A percentile compares a stretch with the other conserved stretches of the same genome.
Evolutionary conservation across 2,113 vertebrate species (phyloP).

Genomic region (Chlorodrepanis virens): DNA sequence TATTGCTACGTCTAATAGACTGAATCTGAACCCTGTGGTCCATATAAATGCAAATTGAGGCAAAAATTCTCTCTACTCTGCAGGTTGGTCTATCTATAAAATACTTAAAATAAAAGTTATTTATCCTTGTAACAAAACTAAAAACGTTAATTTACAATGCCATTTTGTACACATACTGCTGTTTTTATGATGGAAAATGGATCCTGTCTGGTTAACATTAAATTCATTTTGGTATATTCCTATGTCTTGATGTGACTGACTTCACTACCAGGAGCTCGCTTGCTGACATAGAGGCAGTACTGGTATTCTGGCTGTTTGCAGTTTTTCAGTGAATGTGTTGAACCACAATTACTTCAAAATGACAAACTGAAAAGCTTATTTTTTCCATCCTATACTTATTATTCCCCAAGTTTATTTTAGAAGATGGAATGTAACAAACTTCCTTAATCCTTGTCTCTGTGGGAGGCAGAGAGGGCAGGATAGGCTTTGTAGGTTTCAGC

Average conservation of each 20-base stretch:
- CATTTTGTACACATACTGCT: background rate
- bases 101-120: background rate
- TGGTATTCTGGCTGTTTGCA: background rate
- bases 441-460: background rate
- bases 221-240: background rate
- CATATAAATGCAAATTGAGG: background rate
- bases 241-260: background rate
- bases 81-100: background rate
- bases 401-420: background rate
- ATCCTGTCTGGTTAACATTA: background rate
- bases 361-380: background rate
- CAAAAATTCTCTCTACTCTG: background rate
- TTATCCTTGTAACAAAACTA: background rate
- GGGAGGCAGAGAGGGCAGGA: background rate
- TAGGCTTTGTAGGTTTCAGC: constrained; percentile 15
- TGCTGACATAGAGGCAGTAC: background rate
- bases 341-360: background rate
- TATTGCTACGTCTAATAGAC: background rate
- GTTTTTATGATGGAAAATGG: background rate
- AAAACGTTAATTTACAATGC: background rate
- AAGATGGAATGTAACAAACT: background rate
- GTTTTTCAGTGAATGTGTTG: background rate
- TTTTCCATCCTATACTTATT: background rate
- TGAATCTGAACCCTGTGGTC: background rate
- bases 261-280: background rate